Conservation (phyloP, 2,888 invertebrate genomes). For the Congeria kusceri region DNA sequence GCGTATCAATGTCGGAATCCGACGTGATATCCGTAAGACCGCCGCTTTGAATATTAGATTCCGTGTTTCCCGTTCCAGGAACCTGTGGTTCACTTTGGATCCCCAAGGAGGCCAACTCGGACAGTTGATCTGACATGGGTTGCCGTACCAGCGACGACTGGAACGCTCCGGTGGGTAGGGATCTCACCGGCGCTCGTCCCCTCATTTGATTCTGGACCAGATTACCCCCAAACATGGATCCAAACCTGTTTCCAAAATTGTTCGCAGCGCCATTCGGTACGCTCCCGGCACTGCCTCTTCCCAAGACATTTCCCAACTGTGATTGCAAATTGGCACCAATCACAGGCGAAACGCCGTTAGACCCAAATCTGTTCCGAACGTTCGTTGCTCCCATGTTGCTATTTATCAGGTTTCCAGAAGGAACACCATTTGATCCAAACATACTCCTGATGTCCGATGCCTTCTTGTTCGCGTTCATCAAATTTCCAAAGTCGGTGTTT, state of each 20-base stretch:
- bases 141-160: conserved; percentile 34
- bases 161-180: conserved; percentile 43
- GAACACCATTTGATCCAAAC: too few species aligned
- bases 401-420: too few species aligned
- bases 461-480: too few species aligned
- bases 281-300: too few species aligned
- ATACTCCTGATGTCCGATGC: too few species aligned
- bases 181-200: background rate
- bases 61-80: conserved; percentile 44
- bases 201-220: too few species aligned
- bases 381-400: too few species aligned
- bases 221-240: background rate
- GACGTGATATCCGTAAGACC: conserved; percentile 39
- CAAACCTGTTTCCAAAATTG: conserved; percentile 3
- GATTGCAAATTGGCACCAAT: too few species aligned
- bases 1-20: background rate
- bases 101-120: conserved; percentile 43
- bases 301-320: too few species aligned
- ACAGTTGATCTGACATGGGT: conserved; percentile 39
- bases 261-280: conserved; percentile 13
- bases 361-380: too few species aligned
- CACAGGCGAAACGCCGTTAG: too few species aligned
- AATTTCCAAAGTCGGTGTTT: too few species aligned
- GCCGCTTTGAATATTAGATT: conserved; percentile 47
- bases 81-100: conserved; percentile 45